Evolutionary conservation across 2,888 invertebrate genomes (phyloP).

Genomic region (Drosophila percnosoma): DNA sequence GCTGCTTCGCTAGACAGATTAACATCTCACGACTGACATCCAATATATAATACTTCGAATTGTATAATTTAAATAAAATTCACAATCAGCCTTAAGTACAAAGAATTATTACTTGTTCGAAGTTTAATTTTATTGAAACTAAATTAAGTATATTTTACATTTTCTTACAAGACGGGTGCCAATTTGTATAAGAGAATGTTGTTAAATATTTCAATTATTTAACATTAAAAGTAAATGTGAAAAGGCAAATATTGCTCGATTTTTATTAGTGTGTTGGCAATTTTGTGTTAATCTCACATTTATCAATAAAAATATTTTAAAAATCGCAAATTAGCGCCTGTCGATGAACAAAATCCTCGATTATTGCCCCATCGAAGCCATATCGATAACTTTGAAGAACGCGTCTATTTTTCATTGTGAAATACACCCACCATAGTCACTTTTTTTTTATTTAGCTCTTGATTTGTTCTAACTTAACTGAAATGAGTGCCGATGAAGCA

Average conservation of each 20-base stretch:
- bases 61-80: conserved; percentile 45
- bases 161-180: neutral
- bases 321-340: neutral
- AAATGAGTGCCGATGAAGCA: conserved; percentile 5
- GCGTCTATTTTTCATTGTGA: conserved; percentile 37
- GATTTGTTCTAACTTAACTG: neutral
- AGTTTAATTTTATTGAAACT: conserved; percentile 14
- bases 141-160: neutral
- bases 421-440: conserved; percentile 20
- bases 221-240: neutral
- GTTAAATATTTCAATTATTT: neutral
- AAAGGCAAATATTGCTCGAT: neutral
- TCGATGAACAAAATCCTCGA: neutral
- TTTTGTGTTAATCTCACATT: neutral
- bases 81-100: conserved; percentile 61
- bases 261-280: neutral
- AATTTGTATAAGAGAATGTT: neutral
- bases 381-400: conserved; percentile 5
- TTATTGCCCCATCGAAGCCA: neutral
- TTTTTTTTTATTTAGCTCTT: neutral
- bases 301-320: neutral
- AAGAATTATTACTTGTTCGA: conserved; percentile 19
- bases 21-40: conserved; percentile 18
- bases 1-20: conserved; percentile 54
- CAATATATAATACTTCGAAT: conserved; percentile 14